A percentile compares a stretch with the other conserved stretches of the same genome.
Conservation (phyloP, 2,797 vertebrate genomes). For the Margarornis squamiger region DNA sequence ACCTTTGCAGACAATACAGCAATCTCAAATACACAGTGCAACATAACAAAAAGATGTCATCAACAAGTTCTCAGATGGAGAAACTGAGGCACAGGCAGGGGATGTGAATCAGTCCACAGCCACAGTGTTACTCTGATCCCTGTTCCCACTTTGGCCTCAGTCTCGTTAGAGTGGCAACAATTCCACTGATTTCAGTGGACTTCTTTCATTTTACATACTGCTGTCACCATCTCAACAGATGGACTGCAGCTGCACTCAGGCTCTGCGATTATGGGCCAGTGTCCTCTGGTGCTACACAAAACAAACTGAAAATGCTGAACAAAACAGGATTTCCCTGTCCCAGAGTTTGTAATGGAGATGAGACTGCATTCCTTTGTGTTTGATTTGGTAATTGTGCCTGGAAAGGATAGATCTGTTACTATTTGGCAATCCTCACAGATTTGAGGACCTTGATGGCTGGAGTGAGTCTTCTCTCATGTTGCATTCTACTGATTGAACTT, state of each 20-base stretch:
- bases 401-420: neutral
- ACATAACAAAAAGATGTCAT: neutral
- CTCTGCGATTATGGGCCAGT: neutral
- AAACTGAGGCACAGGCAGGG: slow-evolving; percentile 9
- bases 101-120: rapidly evolving
- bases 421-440: rapidly evolving
- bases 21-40: neutral
- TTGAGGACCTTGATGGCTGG: neutral
- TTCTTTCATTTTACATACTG: neutral
- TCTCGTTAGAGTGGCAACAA: neutral
- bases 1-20: neutral
- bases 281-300: neutral
- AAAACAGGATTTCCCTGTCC: neutral
- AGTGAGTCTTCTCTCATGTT: neutral
- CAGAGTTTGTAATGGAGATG: neutral
- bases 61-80: neutral
- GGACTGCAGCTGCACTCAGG: neutral
- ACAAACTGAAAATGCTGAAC: neutral
- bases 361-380: neutral
- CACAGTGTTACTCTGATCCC: neutral
- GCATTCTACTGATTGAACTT: neutral
- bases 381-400: neutral
- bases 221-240: neutral
- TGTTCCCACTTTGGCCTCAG: neutral
- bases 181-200: neutral